phyloP scores from a whole-genome alignment of 1,140 invertebrate species.

The Bacillus rossius region DNA sequence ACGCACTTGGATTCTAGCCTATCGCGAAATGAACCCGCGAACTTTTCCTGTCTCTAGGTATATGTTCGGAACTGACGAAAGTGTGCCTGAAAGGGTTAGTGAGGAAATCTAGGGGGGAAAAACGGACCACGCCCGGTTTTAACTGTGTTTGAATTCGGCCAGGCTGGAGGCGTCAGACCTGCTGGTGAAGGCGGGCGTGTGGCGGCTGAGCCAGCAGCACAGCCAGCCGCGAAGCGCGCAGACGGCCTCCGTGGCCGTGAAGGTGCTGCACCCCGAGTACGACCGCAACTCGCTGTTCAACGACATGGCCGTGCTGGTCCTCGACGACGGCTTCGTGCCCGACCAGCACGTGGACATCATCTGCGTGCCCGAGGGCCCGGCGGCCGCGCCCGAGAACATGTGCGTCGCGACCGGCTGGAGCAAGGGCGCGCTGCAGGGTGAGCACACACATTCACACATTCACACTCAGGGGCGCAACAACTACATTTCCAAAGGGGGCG shows the following conservation, averaged over 20 bases:
- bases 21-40: too few relatives aligned
- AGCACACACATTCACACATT: too few relatives aligned
- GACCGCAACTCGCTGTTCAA: slow-evolving; percentile 53
- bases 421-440: slow-evolving; percentile 69
- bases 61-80: too few relatives aligned
- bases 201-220: slow-evolving; percentile 72
- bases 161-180: slow-evolving; percentile 58
- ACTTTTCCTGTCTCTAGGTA: too few relatives aligned
- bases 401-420: slow-evolving; percentile 80
- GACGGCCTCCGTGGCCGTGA: slow-evolving; percentile 59
- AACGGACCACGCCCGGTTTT: too few relatives aligned
- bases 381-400: slow-evolving; percentile 39
- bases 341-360: slow-evolving; percentile 68
- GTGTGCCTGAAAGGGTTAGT: too few relatives aligned
- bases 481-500: too few relatives aligned
- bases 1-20: too few relatives aligned
- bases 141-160: slow-evolving; percentile 9
- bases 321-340: slow-evolving; percentile 53
- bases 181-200: slow-evolving; percentile 75
- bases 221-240: slow-evolving; percentile 75
- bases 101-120: too few relatives aligned
- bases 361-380: slow-evolving; percentile 51
- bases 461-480: too few relatives aligned
- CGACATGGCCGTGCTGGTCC: slow-evolving; percentile 65
- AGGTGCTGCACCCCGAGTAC: slow-evolving; percentile 67